Conservation (phyloP, 2,888 invertebrate genomes). For the Meghimatium bilineatum region DNA sequence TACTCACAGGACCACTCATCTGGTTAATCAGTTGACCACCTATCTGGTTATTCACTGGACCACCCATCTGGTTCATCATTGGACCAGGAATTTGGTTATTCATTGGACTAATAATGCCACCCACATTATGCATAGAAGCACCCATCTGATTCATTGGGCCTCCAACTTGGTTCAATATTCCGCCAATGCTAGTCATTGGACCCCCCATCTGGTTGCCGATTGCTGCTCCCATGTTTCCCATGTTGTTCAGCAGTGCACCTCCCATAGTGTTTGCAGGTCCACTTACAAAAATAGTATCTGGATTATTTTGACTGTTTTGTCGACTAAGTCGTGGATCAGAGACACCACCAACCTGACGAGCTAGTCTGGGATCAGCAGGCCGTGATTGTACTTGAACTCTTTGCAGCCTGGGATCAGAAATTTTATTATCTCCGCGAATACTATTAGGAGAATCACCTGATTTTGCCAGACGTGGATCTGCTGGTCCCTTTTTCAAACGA, state of each 20-base stretch:
- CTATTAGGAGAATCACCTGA: slow-evolving; percentile 35
- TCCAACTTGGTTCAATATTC: neutral
- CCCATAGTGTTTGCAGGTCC: slow-evolving; percentile 22
- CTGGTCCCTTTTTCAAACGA: slow-evolving; percentile 37
- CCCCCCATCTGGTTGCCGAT: slow-evolving; percentile 1
- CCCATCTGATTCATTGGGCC: neutral
- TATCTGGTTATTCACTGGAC: slow-evolving; percentile 50
- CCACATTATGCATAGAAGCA: slow-evolving; percentile 22
- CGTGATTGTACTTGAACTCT: slow-evolving; percentile 10
- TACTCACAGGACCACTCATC: slow-evolving; percentile 50
- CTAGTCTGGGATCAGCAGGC: slow-evolving; percentile 33
- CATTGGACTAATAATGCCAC: slow-evolving; percentile 49
- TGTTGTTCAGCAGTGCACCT: slow-evolving; percentile 7
- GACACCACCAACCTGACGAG: slow-evolving; percentile 33
- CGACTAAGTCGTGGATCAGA: slow-evolving; percentile 38
- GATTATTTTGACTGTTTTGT: slow-evolving; percentile 39
- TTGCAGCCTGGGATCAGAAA: slow-evolving; percentile 40
- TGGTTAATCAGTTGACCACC: slow-evolving; percentile 53
- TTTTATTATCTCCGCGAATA: neutral
- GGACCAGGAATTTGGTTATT: slow-evolving; percentile 51
- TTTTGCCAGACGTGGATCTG: slow-evolving; percentile 42
- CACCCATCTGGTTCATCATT: slow-evolving; percentile 21
- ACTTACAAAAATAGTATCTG: slow-evolving; percentile 11
- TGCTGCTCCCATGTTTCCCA: neutral
- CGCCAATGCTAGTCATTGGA: slow-evolving; percentile 5